These are phyloP conservation scores for Drosophila tropicalis DNA, from an alignment of 1,140 invertebrate species.

Conservation along the genomic window DNA sequence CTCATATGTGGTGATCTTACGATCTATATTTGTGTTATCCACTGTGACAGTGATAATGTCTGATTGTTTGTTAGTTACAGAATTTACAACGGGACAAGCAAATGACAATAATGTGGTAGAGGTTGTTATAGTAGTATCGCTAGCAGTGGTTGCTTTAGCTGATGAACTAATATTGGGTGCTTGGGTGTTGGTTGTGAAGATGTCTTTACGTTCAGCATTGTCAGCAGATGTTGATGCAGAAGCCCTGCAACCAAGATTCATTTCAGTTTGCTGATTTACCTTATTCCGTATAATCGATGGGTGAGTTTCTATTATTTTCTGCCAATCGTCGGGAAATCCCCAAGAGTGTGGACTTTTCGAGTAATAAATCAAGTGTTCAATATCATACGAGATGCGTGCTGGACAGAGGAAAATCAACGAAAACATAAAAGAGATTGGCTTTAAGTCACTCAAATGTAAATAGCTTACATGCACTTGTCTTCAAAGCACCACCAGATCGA, in stretches of 20 bases:
- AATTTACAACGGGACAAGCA: constrained; percentile 1
- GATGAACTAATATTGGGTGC: constrained; percentile 56
- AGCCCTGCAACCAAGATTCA: constrained; percentile 22
- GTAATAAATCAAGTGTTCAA: constrained; percentile 80
- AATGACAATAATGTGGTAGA: constrained; percentile 13
- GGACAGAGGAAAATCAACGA: not conserved
- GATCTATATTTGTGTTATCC: constrained; percentile 16
- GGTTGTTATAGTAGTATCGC: constrained; percentile 11
- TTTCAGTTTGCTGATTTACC: constrained; percentile 65
- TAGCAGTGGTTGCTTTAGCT: constrained; percentile 42
- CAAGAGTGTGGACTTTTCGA: constrained; percentile 79
- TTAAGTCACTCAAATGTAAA: not conserved
- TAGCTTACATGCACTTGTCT: constrained; percentile 63
- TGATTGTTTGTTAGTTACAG: constrained; percentile 36
- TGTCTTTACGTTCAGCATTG: constrained; percentile 12
- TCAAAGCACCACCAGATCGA: constrained; percentile 34
- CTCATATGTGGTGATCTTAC: constrained; percentile 40
- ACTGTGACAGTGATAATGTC: constrained; percentile 35
- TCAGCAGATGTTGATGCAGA: constrained; percentile 28
- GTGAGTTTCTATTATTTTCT: constrained; percentile 69
- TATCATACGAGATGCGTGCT: constrained; percentile 77
- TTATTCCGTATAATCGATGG: constrained; percentile 81
- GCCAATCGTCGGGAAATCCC: constrained; percentile 72
- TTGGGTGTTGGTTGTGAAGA: constrained; percentile 43
- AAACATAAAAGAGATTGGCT: not conserved